Conservation (phyloP, 2,797 vertebrate genomes). For the Poecile montanus region DNA sequence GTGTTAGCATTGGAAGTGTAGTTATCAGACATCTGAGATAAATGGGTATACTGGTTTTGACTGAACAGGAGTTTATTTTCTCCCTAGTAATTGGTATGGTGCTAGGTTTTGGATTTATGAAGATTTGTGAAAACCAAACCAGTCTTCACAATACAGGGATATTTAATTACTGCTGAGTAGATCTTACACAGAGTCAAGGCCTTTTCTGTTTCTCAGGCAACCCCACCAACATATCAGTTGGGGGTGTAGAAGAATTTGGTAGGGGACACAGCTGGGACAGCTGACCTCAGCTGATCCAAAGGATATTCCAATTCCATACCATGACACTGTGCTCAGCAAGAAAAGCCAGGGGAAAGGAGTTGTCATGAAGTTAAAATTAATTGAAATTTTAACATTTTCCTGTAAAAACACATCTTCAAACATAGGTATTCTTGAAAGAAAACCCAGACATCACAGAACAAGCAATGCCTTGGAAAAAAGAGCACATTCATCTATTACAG, state of each 20-base stretch:
- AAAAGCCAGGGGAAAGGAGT: not conserved
- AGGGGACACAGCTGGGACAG: not conserved
- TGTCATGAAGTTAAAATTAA: not conserved
- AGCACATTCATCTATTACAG: not conserved
- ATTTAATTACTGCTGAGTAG: not conserved
- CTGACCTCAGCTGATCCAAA: not conserved
- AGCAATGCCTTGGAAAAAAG: not conserved
- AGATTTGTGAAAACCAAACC: not conserved
- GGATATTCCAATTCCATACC: not conserved
- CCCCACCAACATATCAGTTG: accelerated
- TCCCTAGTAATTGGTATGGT: not conserved
- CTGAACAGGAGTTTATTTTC: not conserved
- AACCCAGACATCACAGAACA: not conserved
- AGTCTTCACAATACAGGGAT: not conserved
- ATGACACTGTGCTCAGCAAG: not conserved
- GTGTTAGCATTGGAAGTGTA: not conserved
- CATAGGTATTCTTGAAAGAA: not conserved
- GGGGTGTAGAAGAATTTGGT: not conserved
- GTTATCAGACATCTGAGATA: not conserved
- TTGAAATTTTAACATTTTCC: not conserved
- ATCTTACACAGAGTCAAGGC: not conserved
- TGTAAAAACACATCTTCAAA: not conserved
- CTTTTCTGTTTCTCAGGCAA: not conserved
- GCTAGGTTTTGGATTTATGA: not conserved
- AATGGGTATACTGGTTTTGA: not conserved